These are phyloP conservation scores for Sinocyclocheilus anophthalmus DNA, from an alignment of 2,113 vertebrate genomes.

Conservation along the genomic window DNA sequence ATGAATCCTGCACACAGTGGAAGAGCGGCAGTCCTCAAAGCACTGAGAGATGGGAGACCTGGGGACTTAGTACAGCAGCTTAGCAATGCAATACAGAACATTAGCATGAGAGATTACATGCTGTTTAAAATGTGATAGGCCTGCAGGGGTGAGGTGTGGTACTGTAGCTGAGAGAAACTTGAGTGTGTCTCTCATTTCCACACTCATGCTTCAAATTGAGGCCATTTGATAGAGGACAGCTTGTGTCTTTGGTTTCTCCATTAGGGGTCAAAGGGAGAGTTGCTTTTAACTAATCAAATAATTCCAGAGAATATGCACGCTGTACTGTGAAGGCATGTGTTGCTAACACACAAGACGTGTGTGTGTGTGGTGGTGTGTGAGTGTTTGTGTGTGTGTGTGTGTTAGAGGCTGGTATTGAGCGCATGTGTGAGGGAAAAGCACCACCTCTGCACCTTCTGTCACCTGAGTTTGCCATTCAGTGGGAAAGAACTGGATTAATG, in stretches of 20 bases:
- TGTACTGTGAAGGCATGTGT: conserved; percentile 32
- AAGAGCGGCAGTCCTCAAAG: conserved; percentile 31
- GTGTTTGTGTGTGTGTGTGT: conserved; percentile 12
- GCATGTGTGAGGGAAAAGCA: conserved; percentile 20
- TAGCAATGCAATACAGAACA: conserved; percentile 32
- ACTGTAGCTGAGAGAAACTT: not conserved
- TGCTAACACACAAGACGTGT: conserved; percentile 11
- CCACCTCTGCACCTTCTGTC: conserved; percentile 58
- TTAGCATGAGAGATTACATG: conserved; percentile 42
- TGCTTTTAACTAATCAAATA: conserved; percentile 53
- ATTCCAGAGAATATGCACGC: conserved; percentile 25
- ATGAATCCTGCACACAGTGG: conserved; percentile 14
- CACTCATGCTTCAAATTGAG: conserved; percentile 15
- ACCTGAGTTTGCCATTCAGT: conserved; percentile 32
- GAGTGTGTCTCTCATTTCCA: not conserved
- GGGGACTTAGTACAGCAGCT: conserved; percentile 27
- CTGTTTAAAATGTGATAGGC: conserved; percentile 27
- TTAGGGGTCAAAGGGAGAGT: conserved; percentile 10
- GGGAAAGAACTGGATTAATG: not conserved
- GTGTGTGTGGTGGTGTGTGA: conserved; percentile 41
- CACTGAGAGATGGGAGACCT: conserved; percentile 29
- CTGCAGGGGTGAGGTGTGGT: conserved; percentile 4
- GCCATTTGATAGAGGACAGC: conserved; percentile 14
- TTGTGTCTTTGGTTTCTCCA: conserved; percentile 18
- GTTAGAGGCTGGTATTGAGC: not conserved